Evolutionary conservation across 2,888 invertebrate species (phyloP), one percentile per base, ranked within the genome.

Genomic region (Habrosyne pyritoides): DNA sequence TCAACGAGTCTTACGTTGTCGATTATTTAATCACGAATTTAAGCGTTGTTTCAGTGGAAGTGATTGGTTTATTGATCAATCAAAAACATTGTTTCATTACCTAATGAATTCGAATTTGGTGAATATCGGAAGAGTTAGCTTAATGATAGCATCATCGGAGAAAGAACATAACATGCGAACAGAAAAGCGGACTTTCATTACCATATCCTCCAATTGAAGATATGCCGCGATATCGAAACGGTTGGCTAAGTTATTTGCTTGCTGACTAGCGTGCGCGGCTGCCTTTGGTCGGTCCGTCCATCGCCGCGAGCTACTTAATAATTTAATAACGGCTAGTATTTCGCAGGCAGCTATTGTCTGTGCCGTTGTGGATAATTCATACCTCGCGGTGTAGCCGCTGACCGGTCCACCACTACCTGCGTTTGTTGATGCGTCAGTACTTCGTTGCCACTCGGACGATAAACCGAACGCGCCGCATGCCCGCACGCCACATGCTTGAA

Each of bases 341-440:
- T 83, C 75, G 78, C 77, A 77, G 75, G 75, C 75, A 52, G 55
- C 70, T 69, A 70, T 79, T 67, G 74, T 63, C 66, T 85, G 26
- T 3, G 42, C 42, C n/a, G 8, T 26, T 71, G 77, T 77, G 73
- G 84, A 81, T 86, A 86, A 84, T 84, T 85, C 83, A 81, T 84
- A 83, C 75, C 77, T 80, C 77, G 68, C 69, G 64, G 65, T 64
- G 73, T 75, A 66, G 73, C 75, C 68, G 70, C 75, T 75, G 81
- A 79, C 79, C 79, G 73, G 75, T 72, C 77, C 73, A 75, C 68
- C 68, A 66, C 49, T 28, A 73, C 67, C 75, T 77, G 71, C 77
- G 77, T 71, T 76, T 74, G 79, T 75, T 79, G 86, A 83, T 86
- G 81, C 83, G 82, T 83, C 85, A 87, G 86, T 86, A 71, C 77